These are phyloP conservation scores for Boulengeromyrus knoepffleri DNA, from an alignment of 2,113 vertebrate genomes.

Conservation along the genomic window DNA sequence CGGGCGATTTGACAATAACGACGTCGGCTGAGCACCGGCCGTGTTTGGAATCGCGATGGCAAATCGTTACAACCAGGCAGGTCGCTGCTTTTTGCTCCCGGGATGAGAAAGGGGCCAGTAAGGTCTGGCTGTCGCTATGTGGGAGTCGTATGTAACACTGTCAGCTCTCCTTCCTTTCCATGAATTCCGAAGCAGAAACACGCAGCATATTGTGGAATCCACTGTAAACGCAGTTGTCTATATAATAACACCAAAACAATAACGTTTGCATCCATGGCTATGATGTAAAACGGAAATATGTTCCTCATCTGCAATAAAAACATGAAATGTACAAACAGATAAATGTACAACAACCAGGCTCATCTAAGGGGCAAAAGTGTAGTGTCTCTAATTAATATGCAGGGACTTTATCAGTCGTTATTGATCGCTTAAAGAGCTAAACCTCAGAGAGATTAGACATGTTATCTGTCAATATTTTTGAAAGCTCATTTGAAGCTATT, in stretches of 20 bases:
- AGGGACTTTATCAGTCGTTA: not conserved
- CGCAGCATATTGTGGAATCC: not conserved
- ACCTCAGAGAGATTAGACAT: constrained; percentile 2
- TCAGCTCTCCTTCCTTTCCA: not conserved
- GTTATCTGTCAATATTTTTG: not conserved
- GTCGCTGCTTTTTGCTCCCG: not conserved
- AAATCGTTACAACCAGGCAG: not conserved
- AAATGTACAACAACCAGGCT: not conserved
- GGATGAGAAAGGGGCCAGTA: not conserved
- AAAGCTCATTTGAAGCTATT: not conserved
- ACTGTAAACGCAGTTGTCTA: not conserved
- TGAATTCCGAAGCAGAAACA: not conserved
- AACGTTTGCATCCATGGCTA: not conserved
- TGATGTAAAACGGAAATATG: not conserved
- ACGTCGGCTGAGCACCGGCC: not conserved
- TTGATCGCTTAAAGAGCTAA: not conserved
- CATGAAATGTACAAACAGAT: not conserved
- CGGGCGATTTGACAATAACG: not conserved
- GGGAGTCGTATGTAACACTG: not conserved
- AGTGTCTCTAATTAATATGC: constrained; percentile 24
- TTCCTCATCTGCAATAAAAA: not conserved
- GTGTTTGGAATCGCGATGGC: not conserved
- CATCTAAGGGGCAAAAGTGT: not conserved
- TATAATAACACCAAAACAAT: not conserved
- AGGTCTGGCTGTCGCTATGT: not conserved